Evolutionary conservation across 2,113 vertebrate species (phyloP).

Genomic region (Heptranchias perlo): DNA sequence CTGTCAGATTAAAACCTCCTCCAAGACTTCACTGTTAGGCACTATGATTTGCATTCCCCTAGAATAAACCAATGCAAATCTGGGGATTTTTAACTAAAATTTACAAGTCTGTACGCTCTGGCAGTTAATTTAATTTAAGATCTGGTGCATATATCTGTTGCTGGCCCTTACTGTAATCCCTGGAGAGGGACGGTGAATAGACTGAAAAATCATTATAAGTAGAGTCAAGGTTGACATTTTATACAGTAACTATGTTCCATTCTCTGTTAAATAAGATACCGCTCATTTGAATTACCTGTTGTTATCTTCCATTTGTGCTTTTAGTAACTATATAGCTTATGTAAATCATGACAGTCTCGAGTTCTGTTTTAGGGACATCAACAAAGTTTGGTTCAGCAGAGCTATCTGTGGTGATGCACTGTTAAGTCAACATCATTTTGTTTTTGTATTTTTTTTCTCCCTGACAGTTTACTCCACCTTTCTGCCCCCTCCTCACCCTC

Average conservation of each 20-base stretch:
- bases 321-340: background rate
- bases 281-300: background rate
- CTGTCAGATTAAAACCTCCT: background rate
- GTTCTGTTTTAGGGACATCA: background rate
- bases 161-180: background rate
- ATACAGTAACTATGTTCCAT: background rate
- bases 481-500: background rate
- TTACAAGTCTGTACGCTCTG: background rate
- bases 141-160: background rate
- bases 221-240: background rate
- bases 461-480: background rate
- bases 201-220: background rate
- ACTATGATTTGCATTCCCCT: background rate
- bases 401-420: background rate
- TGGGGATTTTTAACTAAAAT: background rate
- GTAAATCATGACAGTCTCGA: background rate
- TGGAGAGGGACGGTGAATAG: background rate
- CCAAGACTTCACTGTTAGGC: background rate
- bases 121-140: conserved; percentile 1
- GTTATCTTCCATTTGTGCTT: background rate
- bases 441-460: background rate
- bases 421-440: background rate
- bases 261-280: background rate
- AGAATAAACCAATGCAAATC: background rate
- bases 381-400: background rate